Evolutionary conservation across 2,888 invertebrate species (phyloP), one percentile per base, ranked within the genome.

Genomic region (Plebejus anna): DNA sequence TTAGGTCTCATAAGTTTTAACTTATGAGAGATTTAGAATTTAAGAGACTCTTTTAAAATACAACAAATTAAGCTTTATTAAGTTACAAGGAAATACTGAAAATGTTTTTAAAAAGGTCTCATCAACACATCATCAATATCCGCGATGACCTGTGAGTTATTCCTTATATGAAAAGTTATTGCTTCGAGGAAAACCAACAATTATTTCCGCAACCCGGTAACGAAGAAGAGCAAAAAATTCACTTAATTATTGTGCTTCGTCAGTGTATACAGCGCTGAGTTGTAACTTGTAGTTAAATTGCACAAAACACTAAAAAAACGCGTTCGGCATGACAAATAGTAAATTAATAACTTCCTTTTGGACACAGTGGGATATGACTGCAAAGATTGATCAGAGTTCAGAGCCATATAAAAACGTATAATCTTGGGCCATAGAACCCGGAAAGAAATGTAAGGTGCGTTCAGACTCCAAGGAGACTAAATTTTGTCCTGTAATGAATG

Each of bases 101-200:
- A 28, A 22, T 3, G 7, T 2, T 61, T 4, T 22, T 2, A 61
- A 61, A 61, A 61, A 28, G 9, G 1, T 70, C 2, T 38, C 16
- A 28, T 32, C 9, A 70, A 70, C 13, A 36, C 70, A 42, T 28
- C 42, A 72, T 38, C n/a, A 38, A 72, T 47, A 47, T 72, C 72
- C n/a, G 22, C 1, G 11, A 72, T 72, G 72, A 72, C 72, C 72
- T 72, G 42, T 28, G 51, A 72, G 13, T 42, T 38, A 42, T 71
- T 71, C 71, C 72, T 28, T 72, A 51, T 72, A 72, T 51, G 51
- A 42, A 22, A 38, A 38, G 38, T 70, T 70, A 71, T 22, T 42
- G 71, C 22, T 71, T 42, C 22, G 71, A 71, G 71, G 71, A 71
- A 71, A 71, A 71, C 70, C 71, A 71, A 32, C 36, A 71, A n/a